Conservation (phyloP, 2,113 vertebrate genomes). For the Chinchilla lanigera region DNA sequence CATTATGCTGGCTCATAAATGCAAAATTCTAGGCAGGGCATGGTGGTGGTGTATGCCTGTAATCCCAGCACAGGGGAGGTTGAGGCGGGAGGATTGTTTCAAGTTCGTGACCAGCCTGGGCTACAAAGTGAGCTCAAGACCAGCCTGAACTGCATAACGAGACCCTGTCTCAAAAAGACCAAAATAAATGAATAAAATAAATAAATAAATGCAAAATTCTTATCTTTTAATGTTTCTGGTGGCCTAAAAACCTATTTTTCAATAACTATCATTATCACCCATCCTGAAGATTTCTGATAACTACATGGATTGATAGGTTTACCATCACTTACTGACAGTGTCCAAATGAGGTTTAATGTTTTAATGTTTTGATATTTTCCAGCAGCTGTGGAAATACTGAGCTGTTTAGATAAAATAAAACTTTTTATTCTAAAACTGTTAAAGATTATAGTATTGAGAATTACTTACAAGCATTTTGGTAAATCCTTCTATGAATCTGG, state of each 20-base stretch:
- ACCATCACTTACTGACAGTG: neutral
- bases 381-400: constrained; percentile 34
- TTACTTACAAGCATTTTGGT: constrained; percentile 14
- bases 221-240: neutral
- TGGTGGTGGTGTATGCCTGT: too few relatives aligned
- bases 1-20: neutral
- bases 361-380: constrained; percentile 46
- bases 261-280: neutral
- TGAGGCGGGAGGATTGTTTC: too few relatives aligned
- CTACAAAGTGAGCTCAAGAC: too few relatives aligned
- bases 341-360: constrained; percentile 26
- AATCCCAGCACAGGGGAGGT: too few relatives aligned
- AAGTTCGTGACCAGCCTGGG: too few relatives aligned
- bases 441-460: constrained; percentile 27
- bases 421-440: constrained; percentile 60
- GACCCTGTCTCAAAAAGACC: too few relatives aligned
- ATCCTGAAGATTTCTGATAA: constrained; percentile 44
- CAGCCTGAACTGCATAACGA: too few relatives aligned
- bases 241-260: neutral
- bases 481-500: constrained; percentile 15
- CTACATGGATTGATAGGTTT: neutral
- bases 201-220: constrained; percentile 19
- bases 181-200: too few relatives aligned
- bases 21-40: neutral
- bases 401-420: constrained; percentile 42